Conservation (phyloP, 2,888 invertebrate genomes). For the Nasonovia ribisnigri region DNA sequence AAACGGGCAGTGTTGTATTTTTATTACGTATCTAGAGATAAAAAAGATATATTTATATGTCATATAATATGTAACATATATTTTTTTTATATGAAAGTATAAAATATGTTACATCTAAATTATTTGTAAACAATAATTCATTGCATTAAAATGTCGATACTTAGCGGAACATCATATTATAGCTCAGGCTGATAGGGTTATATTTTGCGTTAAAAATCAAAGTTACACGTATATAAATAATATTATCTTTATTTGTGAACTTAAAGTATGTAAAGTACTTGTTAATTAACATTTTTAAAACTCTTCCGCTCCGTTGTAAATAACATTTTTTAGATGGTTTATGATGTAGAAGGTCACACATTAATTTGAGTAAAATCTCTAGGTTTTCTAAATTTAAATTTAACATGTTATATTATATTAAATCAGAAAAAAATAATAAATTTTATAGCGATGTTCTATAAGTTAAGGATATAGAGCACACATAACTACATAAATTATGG, state of each 20-base stretch:
- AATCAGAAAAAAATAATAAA: neutral
- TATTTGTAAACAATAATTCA: neutral
- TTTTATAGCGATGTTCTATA: neutral
- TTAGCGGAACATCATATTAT: neutral
- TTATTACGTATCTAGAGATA: neutral
- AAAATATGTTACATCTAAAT: neutral
- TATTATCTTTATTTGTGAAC: neutral
- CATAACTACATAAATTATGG: neutral
- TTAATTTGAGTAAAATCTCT: neutral
- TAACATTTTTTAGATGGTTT: neutral
- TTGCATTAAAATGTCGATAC: neutral
- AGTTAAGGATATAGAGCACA: neutral
- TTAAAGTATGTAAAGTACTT: neutral
- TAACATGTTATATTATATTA: neutral
- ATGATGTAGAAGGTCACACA: neutral
- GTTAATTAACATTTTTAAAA: neutral
- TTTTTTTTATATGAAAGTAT: neutral
- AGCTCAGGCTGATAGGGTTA: neutral
- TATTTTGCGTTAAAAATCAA: neutral
- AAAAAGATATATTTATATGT: neutral
- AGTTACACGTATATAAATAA: neutral
- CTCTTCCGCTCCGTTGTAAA: neutral
- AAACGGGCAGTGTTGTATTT: neutral
- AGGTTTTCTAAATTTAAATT: neutral
- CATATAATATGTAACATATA: neutral